Percentiles rank a stretch among this genome's conserved stretches.
Conservation (phyloP, 2,797 vertebrate genomes). For the Chanos chanos region DNA sequence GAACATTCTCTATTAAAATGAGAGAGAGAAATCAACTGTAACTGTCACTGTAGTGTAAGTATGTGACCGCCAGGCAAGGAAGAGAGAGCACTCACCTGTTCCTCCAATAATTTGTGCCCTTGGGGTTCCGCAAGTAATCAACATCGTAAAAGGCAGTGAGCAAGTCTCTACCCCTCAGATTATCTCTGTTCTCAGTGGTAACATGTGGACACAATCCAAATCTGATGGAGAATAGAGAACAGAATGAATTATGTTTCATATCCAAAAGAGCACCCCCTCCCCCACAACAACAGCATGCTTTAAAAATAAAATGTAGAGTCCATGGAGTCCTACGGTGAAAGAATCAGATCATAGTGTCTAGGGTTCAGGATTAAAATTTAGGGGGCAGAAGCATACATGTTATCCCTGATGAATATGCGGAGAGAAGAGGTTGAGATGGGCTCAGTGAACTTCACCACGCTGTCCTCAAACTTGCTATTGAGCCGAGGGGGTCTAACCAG, state of each 20-base stretch:
- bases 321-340: not conserved
- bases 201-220: constrained; percentile 58
- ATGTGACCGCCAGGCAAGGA: too few relatives aligned
- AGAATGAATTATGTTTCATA: not conserved
- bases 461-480: constrained; percentile 54
- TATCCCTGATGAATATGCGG: constrained; percentile 48
- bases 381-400: constrained; percentile 40
- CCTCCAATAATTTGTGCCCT: constrained; percentile 60
- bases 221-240: constrained; percentile 15
- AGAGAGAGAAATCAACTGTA: too few relatives aligned
- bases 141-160: constrained; percentile 50
- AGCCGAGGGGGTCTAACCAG: constrained; percentile 54
- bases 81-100: constrained; percentile 45
- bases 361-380: not conserved
- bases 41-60: too few relatives aligned
- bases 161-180: constrained; percentile 43
- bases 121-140: constrained; percentile 52
- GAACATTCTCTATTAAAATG: too few relatives aligned
- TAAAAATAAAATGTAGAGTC: not conserved
- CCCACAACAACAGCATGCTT: not conserved
- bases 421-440: constrained; percentile 35
- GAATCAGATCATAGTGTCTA: not conserved
- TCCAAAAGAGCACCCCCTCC: not conserved
- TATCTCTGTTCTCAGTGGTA: constrained; percentile 47
- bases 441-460: constrained; percentile 32